phyloP scores from a whole-genome alignment of 2,113 vertebrate species.

The Notechis scutatus region DNA sequence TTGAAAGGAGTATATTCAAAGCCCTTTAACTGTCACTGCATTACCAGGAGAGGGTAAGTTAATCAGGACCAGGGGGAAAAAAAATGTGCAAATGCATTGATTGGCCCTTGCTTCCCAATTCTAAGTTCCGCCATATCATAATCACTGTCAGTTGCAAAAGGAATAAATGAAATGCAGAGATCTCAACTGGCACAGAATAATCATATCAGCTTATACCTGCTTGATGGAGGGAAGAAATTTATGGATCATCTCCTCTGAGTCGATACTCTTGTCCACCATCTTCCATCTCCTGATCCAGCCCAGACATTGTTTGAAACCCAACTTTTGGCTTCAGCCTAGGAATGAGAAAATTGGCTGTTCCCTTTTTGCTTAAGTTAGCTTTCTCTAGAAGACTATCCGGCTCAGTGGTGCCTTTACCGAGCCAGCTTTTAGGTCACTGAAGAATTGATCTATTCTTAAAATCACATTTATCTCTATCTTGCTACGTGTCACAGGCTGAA shows the following conservation, averaged over 20 bases:
- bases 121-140: neutral
- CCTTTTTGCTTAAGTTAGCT: neutral
- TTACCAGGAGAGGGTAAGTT: neutral
- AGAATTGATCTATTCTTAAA: neutral
- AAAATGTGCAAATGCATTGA: neutral
- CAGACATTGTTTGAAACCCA: neutral
- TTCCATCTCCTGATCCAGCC: neutral
- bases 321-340: neutral
- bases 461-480: neutral
- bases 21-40: neutral
- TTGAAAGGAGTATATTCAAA: neutral
- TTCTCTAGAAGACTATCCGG: neutral
- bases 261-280: neutral
- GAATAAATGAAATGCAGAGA: slow-evolving; percentile 15
- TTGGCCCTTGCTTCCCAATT: neutral
- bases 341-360: neutral
- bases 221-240: neutral
- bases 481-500: neutral
- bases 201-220: neutral
- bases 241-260: neutral
- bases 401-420: neutral
- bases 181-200: slow-evolving; percentile 23
- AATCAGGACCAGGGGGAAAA: neutral
- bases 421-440: neutral
- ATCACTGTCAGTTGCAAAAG: slow-evolving; percentile 2